Base-by-base conservation (phyloP, 2,113 vertebrate species). In the Marmota flaviventris region DNA sequence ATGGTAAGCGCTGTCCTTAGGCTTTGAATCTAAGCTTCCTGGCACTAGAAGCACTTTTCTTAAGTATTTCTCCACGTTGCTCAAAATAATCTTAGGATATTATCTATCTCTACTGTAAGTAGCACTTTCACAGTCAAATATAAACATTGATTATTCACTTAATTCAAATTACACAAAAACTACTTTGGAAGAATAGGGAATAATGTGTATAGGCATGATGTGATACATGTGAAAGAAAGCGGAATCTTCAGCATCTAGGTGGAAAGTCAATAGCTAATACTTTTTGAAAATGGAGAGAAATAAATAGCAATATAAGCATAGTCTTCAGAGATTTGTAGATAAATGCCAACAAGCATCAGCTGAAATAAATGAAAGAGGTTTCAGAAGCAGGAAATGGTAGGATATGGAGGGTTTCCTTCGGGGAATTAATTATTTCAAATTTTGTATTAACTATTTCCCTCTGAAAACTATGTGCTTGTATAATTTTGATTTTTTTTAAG, bases 281-380 rank as follows among this genome's bases (percentile, higher is more conserved):
- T 42, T 88, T 58, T 88, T 58, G 16, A 93, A 87, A 92, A 69
- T 4, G 58, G 5, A 95, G 61, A 14, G 8, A 92, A 79, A 85
- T 16, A 88, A 91, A 78, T 17, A 78, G 7, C 18, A 70, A 77
- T 3, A 27, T 53, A 78, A 73, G 5, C 4, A 75, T 72, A 3
- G 48, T 72, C 94, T 97, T 84, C 77, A 93, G n/a, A 95, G 37
- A 93, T 42, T 88, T 88, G 56, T 14, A 91, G 29, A 39, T 78
- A 94, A 96, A 8, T 76, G 0, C 4, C 25, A 61, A 95, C 39
- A 92, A 58, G 69, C 53, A 56, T 53, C 10, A 78, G 37, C 51
- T 75, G 89, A 82, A 88, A 96, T 29, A 89, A 88, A 53, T 24
- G 5, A 95, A 94, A 39, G 51, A 48, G 7, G 5, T 61, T 82